phyloP scores from a whole-genome alignment of 2,797 vertebrate genomes.

The Eulemur albifrons region DNA sequence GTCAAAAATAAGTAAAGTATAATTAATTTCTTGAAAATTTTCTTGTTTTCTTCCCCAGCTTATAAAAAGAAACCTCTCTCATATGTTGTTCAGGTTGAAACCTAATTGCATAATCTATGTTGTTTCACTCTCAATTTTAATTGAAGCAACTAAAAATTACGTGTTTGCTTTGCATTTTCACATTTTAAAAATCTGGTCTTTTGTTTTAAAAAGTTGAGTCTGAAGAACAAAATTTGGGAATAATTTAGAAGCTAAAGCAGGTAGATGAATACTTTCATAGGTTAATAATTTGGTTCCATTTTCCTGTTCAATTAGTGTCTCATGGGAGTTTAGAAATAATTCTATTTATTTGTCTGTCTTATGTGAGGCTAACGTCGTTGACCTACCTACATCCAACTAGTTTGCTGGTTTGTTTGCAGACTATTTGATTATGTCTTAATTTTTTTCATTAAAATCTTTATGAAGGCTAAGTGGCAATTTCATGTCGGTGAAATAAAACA shows the following conservation, averaged over 20 bases:
- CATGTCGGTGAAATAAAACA: slow-evolving; percentile 68
- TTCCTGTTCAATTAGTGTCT: slow-evolving; percentile 14
- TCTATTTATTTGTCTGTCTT: slow-evolving; percentile 69
- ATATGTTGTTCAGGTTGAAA: neutral
- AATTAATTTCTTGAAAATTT: slow-evolving; percentile 44
- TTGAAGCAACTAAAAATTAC: slow-evolving; percentile 37
- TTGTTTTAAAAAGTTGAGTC: slow-evolving; percentile 49
- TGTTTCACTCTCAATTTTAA: slow-evolving; percentile 45
- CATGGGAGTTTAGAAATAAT: slow-evolving; percentile 53
- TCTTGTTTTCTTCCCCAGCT: neutral
- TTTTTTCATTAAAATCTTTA: slow-evolving; percentile 73
- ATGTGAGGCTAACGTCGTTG: slow-evolving; percentile 55
- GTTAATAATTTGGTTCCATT: slow-evolving; percentile 15
- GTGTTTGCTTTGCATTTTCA: slow-evolving; percentile 48
- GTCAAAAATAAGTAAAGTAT: slow-evolving; percentile 29
- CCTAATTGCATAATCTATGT: neutral
- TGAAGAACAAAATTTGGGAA: slow-evolving; percentile 47
- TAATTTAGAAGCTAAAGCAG: slow-evolving; percentile 53
- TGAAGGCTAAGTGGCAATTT: slow-evolving; percentile 78
- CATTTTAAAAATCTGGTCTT: neutral
- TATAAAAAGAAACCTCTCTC: slow-evolving; percentile 6
- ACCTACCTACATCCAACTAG: slow-evolving; percentile 63
- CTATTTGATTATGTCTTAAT: slow-evolving; percentile 73
- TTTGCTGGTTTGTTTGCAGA: slow-evolving; percentile 72
- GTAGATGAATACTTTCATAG: slow-evolving; percentile 23